Evolutionary conservation across 2,113 vertebrate genomes (phyloP), one percentile per base, ranked within the genome.

Genomic region (Struthio camelus): DNA sequence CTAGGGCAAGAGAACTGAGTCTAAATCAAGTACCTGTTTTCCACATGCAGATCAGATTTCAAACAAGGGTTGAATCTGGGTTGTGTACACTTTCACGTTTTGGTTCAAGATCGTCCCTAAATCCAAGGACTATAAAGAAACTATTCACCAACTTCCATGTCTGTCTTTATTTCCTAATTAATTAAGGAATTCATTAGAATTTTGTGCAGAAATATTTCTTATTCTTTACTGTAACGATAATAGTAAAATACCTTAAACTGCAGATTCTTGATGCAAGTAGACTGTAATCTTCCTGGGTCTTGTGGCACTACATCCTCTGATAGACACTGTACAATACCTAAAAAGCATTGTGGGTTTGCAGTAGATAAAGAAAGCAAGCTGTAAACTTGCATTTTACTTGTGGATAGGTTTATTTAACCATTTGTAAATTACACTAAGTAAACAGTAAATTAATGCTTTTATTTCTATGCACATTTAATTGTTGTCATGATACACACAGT

Each of bases 321-420:
- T 0, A 76, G 58, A 56, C 11, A 11, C 10, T 73, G 18, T 9
- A 9, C 8, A 23, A 40, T n/a, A 67, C 17, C 4, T 70, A 73
- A 58, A 58, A 65, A 36, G 46, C 14, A 46, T 1, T 62, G 8
- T 14, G 42, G 34, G 53, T 80, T 76, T 80, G 50, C 42, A 82
- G 59, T 3, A 67, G 34, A 42, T 40, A 42, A 83, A 66, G 30
- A 90, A 86, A 82, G 79, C 10, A 86, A 82, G 79, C 10, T 7
- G 59, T 38, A 78, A 79, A 83, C 54, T 59, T 75, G 42, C 4
- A 19, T 92, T 94, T 93, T 66, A 76, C 38, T 83, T 95, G 25
- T 75, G 30, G 38, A 59, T 71, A 93, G 64, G 19, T 95, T 96
- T 96, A 97, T 96, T 97, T 72, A 86, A 93, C 80, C 53, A 58